These are phyloP conservation scores for Lepidochrysops patricia DNA, from an alignment of 2,888 invertebrate genomes.

Conservation along the genomic window DNA sequence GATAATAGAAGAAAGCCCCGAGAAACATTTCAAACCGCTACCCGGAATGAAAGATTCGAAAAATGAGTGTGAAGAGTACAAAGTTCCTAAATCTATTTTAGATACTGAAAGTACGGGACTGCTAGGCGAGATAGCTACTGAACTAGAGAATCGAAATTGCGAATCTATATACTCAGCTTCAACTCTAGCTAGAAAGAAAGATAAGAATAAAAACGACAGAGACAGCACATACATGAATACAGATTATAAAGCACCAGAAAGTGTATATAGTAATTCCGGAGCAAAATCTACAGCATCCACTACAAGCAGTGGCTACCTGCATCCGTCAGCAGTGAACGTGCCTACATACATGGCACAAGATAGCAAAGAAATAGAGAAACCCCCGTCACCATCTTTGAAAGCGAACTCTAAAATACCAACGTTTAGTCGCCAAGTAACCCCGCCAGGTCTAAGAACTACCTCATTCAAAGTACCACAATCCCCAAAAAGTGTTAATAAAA, in stretches of 20 bases:
- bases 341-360: slow-evolving; percentile 55
- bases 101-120: slow-evolving; percentile 83
- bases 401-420: slow-evolving; percentile 65
- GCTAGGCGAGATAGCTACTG: slow-evolving; percentile 89
- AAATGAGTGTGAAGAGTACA: slow-evolving; percentile 66
- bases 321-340: slow-evolving; percentile 81
- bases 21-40: slow-evolving; percentile 53
- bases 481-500: slow-evolving; percentile 51
- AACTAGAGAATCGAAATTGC: slow-evolving; percentile 89
- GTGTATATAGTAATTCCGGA: slow-evolving; percentile 77
- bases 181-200: slow-evolving; percentile 78
- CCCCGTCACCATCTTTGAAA: slow-evolving; percentile 57
- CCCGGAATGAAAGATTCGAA: slow-evolving; percentile 49
- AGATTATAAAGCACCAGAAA: slow-evolving; percentile 75
- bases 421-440: slow-evolving; percentile 62
- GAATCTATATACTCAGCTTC: slow-evolving; percentile 91
- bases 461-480: slow-evolving; percentile 59
- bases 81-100: slow-evolving; percentile 55
- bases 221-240: slow-evolving; percentile 77
- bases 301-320: slow-evolving; percentile 82
- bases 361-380: slow-evolving; percentile 43
- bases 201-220: slow-evolving; percentile 50
- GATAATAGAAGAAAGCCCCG: slow-evolving; percentile 86
- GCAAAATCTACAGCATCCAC: slow-evolving; percentile 75
- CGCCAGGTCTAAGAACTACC: slow-evolving; percentile 62